phyloP scores from a whole-genome alignment of 2,888 invertebrate genomes.

The Drosophila prostipennis region DNA sequence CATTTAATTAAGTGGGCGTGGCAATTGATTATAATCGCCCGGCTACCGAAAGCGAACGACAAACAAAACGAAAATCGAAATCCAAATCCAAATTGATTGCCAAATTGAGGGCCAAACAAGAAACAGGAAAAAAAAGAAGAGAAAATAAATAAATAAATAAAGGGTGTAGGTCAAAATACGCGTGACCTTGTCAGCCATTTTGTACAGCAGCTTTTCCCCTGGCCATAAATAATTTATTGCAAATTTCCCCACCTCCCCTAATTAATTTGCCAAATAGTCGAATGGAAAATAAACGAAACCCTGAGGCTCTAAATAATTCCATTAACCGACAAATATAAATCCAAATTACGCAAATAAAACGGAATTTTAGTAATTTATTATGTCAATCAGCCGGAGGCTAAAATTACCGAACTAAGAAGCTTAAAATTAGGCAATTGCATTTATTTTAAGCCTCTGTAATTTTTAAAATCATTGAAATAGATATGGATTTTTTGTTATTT shows the following conservation, averaged over 20 bases:
- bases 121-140: constrained; percentile 3
- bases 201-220: constrained; percentile 32
- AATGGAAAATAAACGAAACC: constrained; percentile 10
- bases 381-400: constrained; percentile 1
- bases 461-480: too few species aligned
- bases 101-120: constrained; percentile 49
- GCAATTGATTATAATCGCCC: constrained; percentile 64
- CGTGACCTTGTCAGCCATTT: constrained; percentile 56
- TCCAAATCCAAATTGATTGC: constrained; percentile 72
- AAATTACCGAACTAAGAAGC: background rate
- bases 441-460: too few species aligned
- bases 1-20: constrained; percentile 77
- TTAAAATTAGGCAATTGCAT: background rate
- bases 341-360: constrained; percentile 5
- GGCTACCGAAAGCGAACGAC: constrained; percentile 16
- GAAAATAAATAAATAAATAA: constrained; percentile 18
- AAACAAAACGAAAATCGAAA: constrained; percentile 49
- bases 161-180: constrained; percentile 20
- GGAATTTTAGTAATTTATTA: constrained; percentile 4
- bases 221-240: constrained; percentile 30
- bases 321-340: constrained; percentile 18
- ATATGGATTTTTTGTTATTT: too few species aligned
- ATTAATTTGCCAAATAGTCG: constrained; percentile 28
- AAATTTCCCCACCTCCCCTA: constrained; percentile 2
- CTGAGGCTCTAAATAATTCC: constrained; percentile 17